Percentiles rank a stretch among this genome's conserved stretches.
Conservation (phyloP, 2,888 invertebrate genomes). For the Smittia aterrima region DNA sequence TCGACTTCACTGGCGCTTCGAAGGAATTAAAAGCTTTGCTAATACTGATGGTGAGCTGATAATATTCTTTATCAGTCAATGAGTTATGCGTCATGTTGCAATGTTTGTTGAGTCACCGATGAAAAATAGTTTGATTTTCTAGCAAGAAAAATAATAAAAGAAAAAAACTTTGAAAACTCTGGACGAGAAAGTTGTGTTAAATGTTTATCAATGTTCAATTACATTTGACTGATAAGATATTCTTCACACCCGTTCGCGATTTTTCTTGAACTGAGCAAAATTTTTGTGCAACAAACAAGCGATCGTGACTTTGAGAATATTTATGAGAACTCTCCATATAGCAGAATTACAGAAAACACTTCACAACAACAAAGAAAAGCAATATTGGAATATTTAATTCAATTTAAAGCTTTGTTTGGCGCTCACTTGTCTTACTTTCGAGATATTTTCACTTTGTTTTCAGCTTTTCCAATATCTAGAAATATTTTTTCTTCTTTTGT, state of each 20-base stretch:
- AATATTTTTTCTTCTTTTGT: neutral
- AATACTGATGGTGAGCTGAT: constrained; percentile 74
- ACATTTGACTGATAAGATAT: neutral
- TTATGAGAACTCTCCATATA: too few relatives aligned
- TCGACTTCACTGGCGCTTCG: constrained; percentile 95
- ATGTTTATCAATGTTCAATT: neutral
- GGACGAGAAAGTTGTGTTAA: neutral
- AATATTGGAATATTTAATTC: too few relatives aligned
- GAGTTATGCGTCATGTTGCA: neutral
- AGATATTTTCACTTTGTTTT: too few relatives aligned
- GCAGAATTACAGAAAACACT: too few relatives aligned
- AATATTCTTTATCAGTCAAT: constrained; percentile 47
- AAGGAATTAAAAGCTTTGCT: constrained; percentile 89
- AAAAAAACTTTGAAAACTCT: neutral
- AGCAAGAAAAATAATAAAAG: neutral
- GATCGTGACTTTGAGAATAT: too few relatives aligned
- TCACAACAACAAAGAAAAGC: too few relatives aligned
- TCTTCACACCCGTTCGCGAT: too few relatives aligned
- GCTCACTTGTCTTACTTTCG: too few relatives aligned
- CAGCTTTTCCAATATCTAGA: neutral
- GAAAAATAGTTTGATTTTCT: neutral
- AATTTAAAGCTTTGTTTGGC: too few relatives aligned
- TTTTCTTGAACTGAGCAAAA: too few relatives aligned
- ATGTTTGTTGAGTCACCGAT: neutral
- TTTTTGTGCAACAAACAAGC: too few relatives aligned